Evolutionary conservation across 2,797 vertebrate species (phyloP).

Genomic region (Cuculus canorus): DNA sequence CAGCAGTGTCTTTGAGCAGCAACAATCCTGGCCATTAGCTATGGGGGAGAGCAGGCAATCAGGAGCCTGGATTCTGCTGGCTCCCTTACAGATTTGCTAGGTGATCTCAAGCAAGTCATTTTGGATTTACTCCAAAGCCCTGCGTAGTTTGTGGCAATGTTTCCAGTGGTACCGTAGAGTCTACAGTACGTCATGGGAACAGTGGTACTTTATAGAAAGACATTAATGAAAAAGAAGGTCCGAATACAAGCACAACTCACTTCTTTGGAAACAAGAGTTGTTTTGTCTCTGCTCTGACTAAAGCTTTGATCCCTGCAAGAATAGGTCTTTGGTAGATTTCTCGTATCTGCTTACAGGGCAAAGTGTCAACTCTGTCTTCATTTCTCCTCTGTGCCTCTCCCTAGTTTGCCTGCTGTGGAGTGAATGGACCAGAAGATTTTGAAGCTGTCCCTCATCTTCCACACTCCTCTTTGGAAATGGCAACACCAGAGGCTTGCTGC

Average conservation of each 20-base stretch:
- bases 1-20: neutral
- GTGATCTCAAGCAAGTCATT: neutral
- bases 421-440: slow-evolving; percentile 90
- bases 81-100: neutral
- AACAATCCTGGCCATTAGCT: neutral
- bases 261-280: neutral
- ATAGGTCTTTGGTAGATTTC: neutral
- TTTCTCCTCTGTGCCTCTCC: neutral
- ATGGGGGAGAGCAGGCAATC: neutral
- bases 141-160: neutral
- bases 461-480: slow-evolving; percentile 67
- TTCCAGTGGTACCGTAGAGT: neutral
- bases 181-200: neutral
- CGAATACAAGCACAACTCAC: neutral
- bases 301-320: neutral
- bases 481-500: slow-evolving; percentile 88
- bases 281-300: neutral
- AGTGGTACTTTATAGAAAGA: neutral
- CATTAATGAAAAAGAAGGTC: neutral
- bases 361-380: neutral
- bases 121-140: neutral
- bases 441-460: slow-evolving; percentile 79
- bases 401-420: slow-evolving; percentile 93
- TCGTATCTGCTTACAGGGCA: neutral
- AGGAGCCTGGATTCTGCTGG: neutral